Conservation (phyloP, 2,797 vertebrate genomes). For the Somateria mollissima region DNA sequence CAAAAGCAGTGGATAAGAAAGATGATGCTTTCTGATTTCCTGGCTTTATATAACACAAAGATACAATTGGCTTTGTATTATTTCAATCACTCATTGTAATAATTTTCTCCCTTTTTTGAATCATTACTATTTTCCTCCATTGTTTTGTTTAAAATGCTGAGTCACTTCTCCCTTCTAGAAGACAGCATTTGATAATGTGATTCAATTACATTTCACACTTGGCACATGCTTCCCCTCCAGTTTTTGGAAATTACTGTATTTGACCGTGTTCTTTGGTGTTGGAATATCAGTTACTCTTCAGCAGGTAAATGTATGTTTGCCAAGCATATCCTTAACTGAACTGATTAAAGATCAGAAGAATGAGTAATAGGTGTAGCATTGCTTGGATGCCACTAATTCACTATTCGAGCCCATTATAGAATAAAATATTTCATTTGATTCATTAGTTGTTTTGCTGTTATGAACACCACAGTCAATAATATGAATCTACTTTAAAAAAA, state of each 20-base stretch:
- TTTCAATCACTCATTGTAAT: background rate
- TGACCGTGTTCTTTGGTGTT: background rate
- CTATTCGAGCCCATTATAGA: background rate
- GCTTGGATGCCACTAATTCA: background rate
- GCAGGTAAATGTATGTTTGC: background rate
- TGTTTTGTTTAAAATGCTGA: background rate
- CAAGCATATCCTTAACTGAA: background rate
- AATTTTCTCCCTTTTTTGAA: background rate
- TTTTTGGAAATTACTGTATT: conserved; percentile 1
- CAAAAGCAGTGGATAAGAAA: background rate
- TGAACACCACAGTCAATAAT: background rate
- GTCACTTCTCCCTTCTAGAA: background rate
- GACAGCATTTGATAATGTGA: background rate
- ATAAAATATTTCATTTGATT: conserved; percentile 24
- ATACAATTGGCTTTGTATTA: background rate
- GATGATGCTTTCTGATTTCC: background rate
- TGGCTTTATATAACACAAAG: background rate
- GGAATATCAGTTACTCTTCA: background rate
- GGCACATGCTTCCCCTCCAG: background rate
- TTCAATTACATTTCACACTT: background rate
- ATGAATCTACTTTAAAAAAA: background rate
- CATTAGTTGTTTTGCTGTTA: conserved; percentile 6
- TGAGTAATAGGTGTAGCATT: background rate
- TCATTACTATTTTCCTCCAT: background rate
- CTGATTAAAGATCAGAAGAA: background rate